Conservation (phyloP, 92 coral and sea anemone genomes). For the Virgularia gustaviana region DNA sequence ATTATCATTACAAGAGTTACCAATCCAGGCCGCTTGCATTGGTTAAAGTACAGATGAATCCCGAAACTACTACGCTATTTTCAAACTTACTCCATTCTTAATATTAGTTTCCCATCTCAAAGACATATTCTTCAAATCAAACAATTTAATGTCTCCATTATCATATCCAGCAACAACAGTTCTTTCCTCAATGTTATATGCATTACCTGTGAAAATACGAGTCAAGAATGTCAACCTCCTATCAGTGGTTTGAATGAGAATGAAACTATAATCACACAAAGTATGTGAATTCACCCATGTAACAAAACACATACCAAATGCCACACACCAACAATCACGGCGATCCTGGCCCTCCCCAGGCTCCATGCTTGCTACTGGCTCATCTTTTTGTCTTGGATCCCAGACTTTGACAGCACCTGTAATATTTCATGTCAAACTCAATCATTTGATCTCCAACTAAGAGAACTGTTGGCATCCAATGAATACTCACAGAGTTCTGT, state of each 20-base stretch:
- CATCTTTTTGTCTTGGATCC: conserved; percentile 99
- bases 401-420: conserved; percentile 69
- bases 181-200: conserved; percentile 76
- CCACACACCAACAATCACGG: conserved; percentile 97
- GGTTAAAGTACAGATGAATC: background rate
- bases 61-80: background rate
- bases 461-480: background rate
- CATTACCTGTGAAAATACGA: conserved; percentile 62
- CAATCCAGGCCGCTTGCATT: background rate
- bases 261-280: background rate
- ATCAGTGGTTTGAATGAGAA: too few species aligned
- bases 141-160: conserved; percentile 93
- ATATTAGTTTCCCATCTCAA: conserved; percentile 93
- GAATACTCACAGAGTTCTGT: background rate
- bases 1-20: background rate
- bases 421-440: background rate
- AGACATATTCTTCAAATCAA: conserved; percentile 95
- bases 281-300: background rate
- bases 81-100: conserved; percentile 79
- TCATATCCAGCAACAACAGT: conserved; percentile 97
- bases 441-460: background rate
- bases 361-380: conserved; percentile 91
- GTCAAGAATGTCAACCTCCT: background rate
- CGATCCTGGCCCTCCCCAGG: conserved; percentile 92
- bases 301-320: conserved; percentile 75